Evolutionary conservation across 2,888 invertebrate species (phyloP).

Genomic region (Drosophila melanosoma): DNA sequence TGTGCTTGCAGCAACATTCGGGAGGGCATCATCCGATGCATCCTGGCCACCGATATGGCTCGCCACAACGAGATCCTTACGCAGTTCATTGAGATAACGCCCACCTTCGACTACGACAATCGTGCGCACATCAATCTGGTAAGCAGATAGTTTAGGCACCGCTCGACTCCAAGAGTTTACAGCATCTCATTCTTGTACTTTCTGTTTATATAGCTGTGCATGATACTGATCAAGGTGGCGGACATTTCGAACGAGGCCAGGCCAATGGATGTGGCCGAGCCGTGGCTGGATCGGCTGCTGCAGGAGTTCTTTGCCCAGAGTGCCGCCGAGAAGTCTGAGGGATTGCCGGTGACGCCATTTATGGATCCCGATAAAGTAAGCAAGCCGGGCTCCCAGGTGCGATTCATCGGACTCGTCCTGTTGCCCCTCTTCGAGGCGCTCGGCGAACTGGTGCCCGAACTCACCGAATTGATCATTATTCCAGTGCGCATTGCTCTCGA

Average conservation of each 20-base stretch:
- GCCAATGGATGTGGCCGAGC: constrained; percentile 93
- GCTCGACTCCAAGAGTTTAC: not conserved
- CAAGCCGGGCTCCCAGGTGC: constrained; percentile 93
- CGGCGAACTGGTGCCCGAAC: constrained; percentile 90
- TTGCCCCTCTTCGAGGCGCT: constrained; percentile 92
- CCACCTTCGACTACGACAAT: constrained; percentile 89
- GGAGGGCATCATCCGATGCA: constrained; percentile 92
- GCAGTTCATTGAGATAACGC: constrained; percentile 89
- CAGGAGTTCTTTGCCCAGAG: constrained; percentile 92
- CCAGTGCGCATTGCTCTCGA: constrained; percentile 85
- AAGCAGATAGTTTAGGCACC: constrained; percentile 30
- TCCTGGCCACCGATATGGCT: constrained; percentile 92
- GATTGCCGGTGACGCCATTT: constrained; percentile 93
- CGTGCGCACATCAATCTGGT: constrained; percentile 90
- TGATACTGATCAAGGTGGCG: constrained; percentile 93
- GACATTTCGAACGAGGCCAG: constrained; percentile 94
- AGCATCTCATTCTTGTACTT: not conserved
- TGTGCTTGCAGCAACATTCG: constrained; percentile 86
- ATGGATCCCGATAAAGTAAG: constrained; percentile 95
- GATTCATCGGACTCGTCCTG: constrained; percentile 92
- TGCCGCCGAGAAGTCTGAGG: constrained; percentile 92
- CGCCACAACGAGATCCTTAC: constrained; percentile 91
- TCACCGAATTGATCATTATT: constrained; percentile 87
- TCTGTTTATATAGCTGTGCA: constrained; percentile 87
- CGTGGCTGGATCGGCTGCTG: constrained; percentile 90